Evolutionary conservation across 2,797 vertebrate genomes (phyloP).

Genomic region (Galaxias olidus): DNA sequence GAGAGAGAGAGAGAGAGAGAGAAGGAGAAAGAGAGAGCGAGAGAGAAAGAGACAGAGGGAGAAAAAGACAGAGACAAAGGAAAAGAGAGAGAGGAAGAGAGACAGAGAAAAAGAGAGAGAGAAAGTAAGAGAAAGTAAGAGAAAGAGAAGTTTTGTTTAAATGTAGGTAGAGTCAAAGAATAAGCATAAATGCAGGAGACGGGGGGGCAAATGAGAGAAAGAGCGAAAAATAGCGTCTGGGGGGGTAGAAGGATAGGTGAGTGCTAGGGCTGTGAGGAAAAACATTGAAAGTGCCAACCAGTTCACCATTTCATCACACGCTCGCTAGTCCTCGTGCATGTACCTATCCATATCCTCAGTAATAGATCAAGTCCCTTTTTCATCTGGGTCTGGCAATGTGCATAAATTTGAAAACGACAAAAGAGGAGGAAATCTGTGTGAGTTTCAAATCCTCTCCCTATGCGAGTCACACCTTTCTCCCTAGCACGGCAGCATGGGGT

Average conservation of each 20-base stretch:
- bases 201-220: slow-evolving; percentile 38
- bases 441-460: neutral
- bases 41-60: slow-evolving; percentile 74
- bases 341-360: neutral
- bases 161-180: neutral
- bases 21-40: neutral
- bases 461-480: slow-evolving; percentile 1
- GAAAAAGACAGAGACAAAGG: no score
- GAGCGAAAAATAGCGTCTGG: no score
- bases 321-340: neutral
- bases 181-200: neutral
- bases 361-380: neutral
- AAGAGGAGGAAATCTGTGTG: neutral
- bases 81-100: slow-evolving; percentile 76
- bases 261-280: slow-evolving; percentile 29
- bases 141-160: neutral
- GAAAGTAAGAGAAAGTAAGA: slow-evolving; percentile 22
- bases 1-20: slow-evolving; percentile 20
- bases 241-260: neutral
- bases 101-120: slow-evolving; percentile 25
- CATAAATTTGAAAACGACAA: neutral
- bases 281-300: slow-evolving; percentile 31
- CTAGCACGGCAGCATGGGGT: slow-evolving; percentile 40
- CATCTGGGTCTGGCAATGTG: neutral
- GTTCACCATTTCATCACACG: slow-evolving; percentile 19